These are phyloP conservation scores for Xyrauchen texanus DNA, from an alignment of 2,113 vertebrate species.

Conservation along the genomic window DNA sequence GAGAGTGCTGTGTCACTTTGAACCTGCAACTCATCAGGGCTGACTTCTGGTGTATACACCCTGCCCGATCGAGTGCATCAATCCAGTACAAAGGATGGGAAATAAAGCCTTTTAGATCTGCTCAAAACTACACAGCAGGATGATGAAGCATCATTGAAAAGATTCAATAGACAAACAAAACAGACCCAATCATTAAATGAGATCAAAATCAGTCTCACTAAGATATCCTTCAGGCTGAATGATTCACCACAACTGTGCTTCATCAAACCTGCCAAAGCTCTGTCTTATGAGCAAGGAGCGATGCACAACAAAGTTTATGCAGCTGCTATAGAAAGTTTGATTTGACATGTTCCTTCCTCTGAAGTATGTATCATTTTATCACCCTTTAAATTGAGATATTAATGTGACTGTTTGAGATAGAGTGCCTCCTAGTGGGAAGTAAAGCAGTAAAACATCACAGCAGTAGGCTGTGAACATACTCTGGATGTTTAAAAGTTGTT, in stretches of 20 bases:
- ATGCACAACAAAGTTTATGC: neutral
- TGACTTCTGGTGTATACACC: neutral
- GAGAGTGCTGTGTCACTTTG: neutral
- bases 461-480: too few species aligned
- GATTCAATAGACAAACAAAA: conserved; percentile 9
- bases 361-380: neutral
- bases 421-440: conserved; percentile 38
- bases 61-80: neutral
- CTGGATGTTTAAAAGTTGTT: too few species aligned
- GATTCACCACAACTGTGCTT: neutral
- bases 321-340: neutral
- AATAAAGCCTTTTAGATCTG: neutral
- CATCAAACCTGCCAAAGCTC: conserved; percentile 9
- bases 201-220: neutral
- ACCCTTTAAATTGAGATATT: neutral
- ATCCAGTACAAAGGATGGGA: neutral
- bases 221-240: too few species aligned
- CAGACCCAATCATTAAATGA: neutral
- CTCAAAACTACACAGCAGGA: neutral
- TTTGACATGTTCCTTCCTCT: too few species aligned
- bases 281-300: neutral
- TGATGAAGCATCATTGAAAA: neutral
- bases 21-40: neutral
- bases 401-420: neutral
- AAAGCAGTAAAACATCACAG: neutral